Evolutionary conservation across 2,888 invertebrate species (phyloP).

Genomic region (Drosophila dives): DNA sequence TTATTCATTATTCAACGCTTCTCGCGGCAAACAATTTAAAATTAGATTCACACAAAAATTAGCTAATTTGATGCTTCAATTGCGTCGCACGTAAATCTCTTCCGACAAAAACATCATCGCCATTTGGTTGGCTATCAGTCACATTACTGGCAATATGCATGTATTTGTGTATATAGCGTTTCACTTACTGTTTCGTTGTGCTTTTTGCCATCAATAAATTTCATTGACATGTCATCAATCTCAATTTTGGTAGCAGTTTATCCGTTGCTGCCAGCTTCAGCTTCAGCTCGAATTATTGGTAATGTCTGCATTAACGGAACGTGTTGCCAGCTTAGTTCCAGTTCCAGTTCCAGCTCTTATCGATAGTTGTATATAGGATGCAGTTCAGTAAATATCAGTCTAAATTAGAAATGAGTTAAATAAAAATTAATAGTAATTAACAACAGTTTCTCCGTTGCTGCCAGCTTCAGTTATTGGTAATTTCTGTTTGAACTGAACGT

Average conservation of each 20-base stretch:
- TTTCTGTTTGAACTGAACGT: background rate
- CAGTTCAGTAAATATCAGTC: too few species aligned
- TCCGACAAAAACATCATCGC: constrained; percentile 12
- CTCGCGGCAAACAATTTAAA: constrained; percentile 50
- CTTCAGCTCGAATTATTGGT: too few species aligned
- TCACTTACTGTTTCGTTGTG: background rate
- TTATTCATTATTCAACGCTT: constrained; percentile 36
- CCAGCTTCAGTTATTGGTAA: background rate
- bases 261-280: background rate
- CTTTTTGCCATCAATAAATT: constrained; percentile 51
- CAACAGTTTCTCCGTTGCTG: too few species aligned
- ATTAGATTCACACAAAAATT: constrained; percentile 66
- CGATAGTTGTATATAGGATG: background rate
- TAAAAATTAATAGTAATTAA: too few species aligned
- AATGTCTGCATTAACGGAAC: background rate
- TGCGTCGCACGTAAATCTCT: constrained; percentile 20
- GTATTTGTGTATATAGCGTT: constrained; percentile 1
- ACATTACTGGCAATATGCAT: background rate
- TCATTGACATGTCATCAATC: constrained; percentile 75
- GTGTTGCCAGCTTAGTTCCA: background rate
- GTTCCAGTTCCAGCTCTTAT: background rate
- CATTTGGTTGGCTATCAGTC: constrained; percentile 26
- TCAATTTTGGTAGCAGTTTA: constrained; percentile 60
- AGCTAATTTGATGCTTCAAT: constrained; percentile 52
- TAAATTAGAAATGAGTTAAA: too few species aligned